Conservation (phyloP, 2,797 vertebrate species). For the Tachyglossus aculeatus region DNA sequence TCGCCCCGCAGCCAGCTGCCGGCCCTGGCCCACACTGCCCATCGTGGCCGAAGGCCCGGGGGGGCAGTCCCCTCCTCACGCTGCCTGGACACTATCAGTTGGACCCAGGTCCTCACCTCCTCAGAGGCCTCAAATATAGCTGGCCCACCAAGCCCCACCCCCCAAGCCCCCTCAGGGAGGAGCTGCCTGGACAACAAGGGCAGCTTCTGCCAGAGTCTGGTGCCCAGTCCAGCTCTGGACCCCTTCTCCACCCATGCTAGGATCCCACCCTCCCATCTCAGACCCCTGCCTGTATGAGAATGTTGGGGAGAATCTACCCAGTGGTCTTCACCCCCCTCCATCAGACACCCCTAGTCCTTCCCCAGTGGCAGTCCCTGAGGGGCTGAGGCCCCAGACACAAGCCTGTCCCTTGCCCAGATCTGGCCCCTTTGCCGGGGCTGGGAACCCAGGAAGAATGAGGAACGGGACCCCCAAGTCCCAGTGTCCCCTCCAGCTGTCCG, state of each 20-base stretch:
- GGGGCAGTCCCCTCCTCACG: background rate
- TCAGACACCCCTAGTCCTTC: too few relatives aligned
- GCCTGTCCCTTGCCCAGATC: background rate
- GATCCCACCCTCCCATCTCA: too few relatives aligned
- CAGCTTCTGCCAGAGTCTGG: background rate
- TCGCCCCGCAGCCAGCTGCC: too few relatives aligned
- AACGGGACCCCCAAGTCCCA: too few relatives aligned
- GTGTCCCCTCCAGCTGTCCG: too few relatives aligned
- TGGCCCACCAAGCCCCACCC: background rate
- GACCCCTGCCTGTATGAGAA: too few relatives aligned
- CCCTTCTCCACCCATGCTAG: too few relatives aligned
- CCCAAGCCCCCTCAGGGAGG: background rate
- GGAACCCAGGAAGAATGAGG: background rate
- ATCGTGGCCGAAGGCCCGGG: background rate
- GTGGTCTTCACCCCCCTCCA: too few relatives aligned
- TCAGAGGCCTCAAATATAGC: background rate
- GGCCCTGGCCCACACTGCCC: fast-evolving
- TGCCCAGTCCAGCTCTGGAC: too few relatives aligned
- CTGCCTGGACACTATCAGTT: background rate
- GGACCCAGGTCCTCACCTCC: background rate
- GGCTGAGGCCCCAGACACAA: too few relatives aligned
- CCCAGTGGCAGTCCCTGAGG: too few relatives aligned
- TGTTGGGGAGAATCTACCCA: too few relatives aligned
- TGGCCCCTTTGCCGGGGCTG: background rate
- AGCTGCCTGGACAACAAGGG: background rate